Conservation (phyloP, 2,113 vertebrate species). For the Felis chaus region DNA sequence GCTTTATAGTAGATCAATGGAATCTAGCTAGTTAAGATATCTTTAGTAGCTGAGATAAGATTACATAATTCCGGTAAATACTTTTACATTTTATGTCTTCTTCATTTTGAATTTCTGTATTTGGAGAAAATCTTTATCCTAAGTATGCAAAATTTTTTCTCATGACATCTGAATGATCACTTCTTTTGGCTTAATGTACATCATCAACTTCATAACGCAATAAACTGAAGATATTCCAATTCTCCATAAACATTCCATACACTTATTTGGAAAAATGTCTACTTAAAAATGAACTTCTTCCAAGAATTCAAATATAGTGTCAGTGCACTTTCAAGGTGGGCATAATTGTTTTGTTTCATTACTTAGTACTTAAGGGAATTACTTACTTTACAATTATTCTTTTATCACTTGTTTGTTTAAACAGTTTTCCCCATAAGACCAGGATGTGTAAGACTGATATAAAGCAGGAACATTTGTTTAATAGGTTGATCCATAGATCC, state of each 20-base stretch:
- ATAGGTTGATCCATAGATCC: constrained; percentile 61
- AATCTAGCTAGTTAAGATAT: constrained; percentile 85
- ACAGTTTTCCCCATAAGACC: constrained; percentile 72
- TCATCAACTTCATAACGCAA: not conserved
- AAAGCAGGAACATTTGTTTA: constrained; percentile 52
- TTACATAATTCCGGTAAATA: constrained; percentile 74
- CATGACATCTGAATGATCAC: constrained; percentile 62
- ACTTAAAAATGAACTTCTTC: constrained; percentile 60
- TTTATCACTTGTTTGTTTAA: constrained; percentile 82
- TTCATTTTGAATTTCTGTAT: constrained; percentile 58
- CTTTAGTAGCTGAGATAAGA: constrained; percentile 75
- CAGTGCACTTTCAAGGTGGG: constrained; percentile 60
- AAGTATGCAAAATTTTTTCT: constrained; percentile 51
- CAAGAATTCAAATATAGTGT: constrained; percentile 26
- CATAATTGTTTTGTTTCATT: constrained; percentile 52
- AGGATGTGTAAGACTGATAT: constrained; percentile 51
- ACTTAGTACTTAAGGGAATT: constrained; percentile 59
- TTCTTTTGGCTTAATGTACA: constrained; percentile 54
- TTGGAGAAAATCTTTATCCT: not conserved
- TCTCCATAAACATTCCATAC: not conserved
- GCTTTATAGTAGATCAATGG: constrained; percentile 86
- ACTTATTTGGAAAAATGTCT: constrained; percentile 59
- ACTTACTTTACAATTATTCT: constrained; percentile 66
- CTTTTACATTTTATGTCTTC: constrained; percentile 51
- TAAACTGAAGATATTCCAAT: not conserved